Conservation (phyloP, 2,113 vertebrate species). For the Misgurnus anguillicaudatus region DNA sequence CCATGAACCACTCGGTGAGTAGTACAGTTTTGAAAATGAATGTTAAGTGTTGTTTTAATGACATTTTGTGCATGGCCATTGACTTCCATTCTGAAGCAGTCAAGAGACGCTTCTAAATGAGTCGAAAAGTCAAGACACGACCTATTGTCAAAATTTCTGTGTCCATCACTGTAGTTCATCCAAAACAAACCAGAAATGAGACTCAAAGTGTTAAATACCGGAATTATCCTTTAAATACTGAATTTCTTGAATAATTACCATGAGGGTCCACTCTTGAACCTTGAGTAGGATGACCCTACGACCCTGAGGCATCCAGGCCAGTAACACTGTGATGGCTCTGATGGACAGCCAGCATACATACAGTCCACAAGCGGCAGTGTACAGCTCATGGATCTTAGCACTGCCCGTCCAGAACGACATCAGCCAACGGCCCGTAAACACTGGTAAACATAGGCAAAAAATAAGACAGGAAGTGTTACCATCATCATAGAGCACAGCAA, state of each 20-base stretch:
- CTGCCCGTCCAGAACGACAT: conserved; percentile 99
- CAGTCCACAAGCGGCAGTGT: conserved; percentile 96
- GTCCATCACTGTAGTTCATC: no score
- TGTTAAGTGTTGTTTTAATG: no score
- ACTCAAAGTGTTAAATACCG: no score
- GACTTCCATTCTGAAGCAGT: no score
- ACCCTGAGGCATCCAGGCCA: conserved; percentile 98
- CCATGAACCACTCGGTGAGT: no score
- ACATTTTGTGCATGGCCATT: no score
- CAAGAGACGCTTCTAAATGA: no score
- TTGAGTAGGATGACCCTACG: conserved; percentile 94
- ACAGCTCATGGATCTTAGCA: conserved; percentile 97
- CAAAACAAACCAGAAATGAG: no score
- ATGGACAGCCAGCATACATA: conserved; percentile 98
- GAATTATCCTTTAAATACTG: no score
- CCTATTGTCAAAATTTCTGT: no score
- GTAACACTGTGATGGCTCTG: conserved; percentile 88
- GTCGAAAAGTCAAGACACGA: no score
- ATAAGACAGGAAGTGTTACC: background rate
- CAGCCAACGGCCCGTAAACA: conserved; percentile 94
- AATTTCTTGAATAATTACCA: conserved; percentile 74
- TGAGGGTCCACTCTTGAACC: conserved; percentile 97
- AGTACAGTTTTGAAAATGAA: no score
- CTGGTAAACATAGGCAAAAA: conserved; percentile 64
- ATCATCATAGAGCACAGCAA: background rate